These are phyloP conservation scores for Psittacus erithacus DNA, from an alignment of 2,113 vertebrate species.

Conservation along the genomic window DNA sequence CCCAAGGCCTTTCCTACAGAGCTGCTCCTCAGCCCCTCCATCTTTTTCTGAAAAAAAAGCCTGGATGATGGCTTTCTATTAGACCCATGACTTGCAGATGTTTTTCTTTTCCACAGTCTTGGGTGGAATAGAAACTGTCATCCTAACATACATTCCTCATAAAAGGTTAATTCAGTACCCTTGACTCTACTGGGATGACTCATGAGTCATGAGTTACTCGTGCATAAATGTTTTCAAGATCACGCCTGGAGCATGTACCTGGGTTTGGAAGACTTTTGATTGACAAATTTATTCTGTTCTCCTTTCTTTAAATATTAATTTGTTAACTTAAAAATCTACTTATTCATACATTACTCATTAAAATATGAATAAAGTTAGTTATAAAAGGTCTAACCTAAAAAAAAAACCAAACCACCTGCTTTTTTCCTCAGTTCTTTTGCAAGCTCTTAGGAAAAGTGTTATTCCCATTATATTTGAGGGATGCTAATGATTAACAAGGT, in stretches of 20 bases:
- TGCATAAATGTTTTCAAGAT: slow-evolving; percentile 63
- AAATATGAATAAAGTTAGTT: slow-evolving; percentile 66
- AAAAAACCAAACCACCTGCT: background rate
- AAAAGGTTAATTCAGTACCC: slow-evolving; percentile 31
- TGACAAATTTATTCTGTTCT: slow-evolving; percentile 67
- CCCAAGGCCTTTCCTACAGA: background rate
- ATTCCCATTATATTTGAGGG: slow-evolving; percentile 12
- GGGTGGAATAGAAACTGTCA: background rate
- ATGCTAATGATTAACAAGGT: slow-evolving; percentile 50
- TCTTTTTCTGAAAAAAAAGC: background rate
- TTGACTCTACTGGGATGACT: slow-evolving; percentile 38
- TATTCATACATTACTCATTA: slow-evolving; percentile 68
- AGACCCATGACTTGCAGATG: background rate
- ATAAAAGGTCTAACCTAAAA: slow-evolving; percentile 60
- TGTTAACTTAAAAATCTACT: slow-evolving; percentile 62
- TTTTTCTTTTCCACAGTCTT: background rate
- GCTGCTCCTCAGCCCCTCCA: background rate
- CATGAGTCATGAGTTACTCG: slow-evolving; percentile 45
- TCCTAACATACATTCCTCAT: background rate
- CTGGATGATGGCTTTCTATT: background rate
- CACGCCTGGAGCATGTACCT: slow-evolving; percentile 53
- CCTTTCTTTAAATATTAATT: slow-evolving; percentile 66
- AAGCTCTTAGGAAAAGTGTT: slow-evolving; percentile 24
- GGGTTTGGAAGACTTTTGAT: slow-evolving; percentile 54
- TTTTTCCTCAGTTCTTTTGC: slow-evolving; percentile 18